Conservation (phyloP, 2,113 vertebrate genomes). For the Petrocephalus microphthalmus region DNA sequence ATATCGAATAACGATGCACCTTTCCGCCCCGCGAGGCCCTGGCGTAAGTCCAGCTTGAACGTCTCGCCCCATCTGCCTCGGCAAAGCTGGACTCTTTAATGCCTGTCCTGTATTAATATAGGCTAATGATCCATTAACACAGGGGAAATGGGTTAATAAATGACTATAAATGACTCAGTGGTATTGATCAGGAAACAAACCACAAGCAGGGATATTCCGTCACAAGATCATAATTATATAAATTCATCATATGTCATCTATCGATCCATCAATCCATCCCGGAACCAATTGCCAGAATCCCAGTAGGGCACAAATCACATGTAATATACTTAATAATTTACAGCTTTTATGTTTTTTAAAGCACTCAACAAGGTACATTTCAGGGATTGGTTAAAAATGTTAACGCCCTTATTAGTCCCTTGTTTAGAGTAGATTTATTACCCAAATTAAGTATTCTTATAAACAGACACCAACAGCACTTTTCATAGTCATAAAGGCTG, state of each 20-base stretch:
- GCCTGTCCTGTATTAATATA: background rate
- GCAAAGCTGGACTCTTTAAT: background rate
- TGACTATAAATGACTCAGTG: background rate
- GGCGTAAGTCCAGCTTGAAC: background rate
- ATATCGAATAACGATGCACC: background rate
- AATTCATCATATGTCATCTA: background rate
- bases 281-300: background rate
- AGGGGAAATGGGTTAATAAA: background rate
- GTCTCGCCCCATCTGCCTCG: background rate
- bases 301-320: background rate
- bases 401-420: background rate
- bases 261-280: background rate
- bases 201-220: background rate
- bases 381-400: background rate
- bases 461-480: background rate
- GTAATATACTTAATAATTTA: background rate
- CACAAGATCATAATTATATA: background rate
- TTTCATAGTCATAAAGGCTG: background rate
- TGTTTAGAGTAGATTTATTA: background rate
- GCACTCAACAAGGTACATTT: background rate
- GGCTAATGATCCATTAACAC: background rate
- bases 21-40: background rate
- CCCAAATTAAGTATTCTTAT: background rate
- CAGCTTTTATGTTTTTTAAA: background rate
- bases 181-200: background rate